These are phyloP conservation scores for Ceratina japonica DNA, from an alignment of 1,140 invertebrate species.

Conservation along the genomic window DNA sequence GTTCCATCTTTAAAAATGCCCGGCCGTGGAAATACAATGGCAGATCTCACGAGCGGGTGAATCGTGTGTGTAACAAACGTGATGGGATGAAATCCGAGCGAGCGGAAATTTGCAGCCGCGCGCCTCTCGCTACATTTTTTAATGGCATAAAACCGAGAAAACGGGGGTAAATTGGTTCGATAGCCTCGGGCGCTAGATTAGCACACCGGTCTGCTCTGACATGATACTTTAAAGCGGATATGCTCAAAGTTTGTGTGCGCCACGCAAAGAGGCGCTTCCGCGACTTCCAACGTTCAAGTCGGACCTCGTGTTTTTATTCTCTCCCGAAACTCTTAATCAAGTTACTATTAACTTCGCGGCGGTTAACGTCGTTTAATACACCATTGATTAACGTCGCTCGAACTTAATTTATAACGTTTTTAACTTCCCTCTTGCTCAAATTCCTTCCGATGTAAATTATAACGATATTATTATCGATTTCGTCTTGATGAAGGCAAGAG, in stretches of 20 bases:
- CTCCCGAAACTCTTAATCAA: too few species aligned
- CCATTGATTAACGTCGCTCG: too few species aligned
- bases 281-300: not conserved
- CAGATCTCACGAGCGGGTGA: not conserved
- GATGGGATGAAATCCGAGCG: not conserved
- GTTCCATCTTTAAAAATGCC: not conserved
- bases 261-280: not conserved
- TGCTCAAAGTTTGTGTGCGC: slow-evolving; percentile 16
- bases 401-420: too few species aligned
- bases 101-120: not conserved
- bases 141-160: slow-evolving; percentile 22
- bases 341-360: not conserved
- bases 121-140: not conserved
- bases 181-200: slow-evolving; percentile 53
- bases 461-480: not conserved
- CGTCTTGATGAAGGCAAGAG: not conserved
- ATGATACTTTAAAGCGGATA: slow-evolving; percentile 58
- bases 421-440: too few species aligned
- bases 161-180: slow-evolving; percentile 54
- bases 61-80: not conserved
- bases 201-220: slow-evolving; percentile 35
- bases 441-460: not conserved
- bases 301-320: not conserved
- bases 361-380: slow-evolving; percentile 1
- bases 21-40: not conserved